Base-by-base conservation (phyloP, 2,797 vertebrate species). In the Dendrocincla fuliginosa region DNA sequence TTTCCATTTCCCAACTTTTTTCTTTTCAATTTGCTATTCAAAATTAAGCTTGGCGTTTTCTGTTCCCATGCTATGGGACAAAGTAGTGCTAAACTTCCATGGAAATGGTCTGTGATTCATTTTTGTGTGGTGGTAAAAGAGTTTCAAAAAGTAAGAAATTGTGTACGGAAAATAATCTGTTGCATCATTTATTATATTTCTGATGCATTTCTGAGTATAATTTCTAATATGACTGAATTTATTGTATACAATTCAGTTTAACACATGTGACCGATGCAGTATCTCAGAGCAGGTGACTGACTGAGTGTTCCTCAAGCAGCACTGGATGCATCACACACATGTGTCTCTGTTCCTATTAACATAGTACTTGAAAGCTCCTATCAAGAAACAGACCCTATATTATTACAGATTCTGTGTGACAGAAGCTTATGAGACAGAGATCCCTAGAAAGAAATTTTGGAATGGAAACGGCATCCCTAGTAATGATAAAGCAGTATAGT, bases 251-350 rank as follows among this genome's bases (percentile, higher is more conserved):
- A 6, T 77, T 74, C 17, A 56, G 4, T 83, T 30, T 74, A 78
- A 46, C 4, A 4, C 16, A 3, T 12, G 27, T 73, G 35, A 55
- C 39, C 50, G 35, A 28, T 53, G n/a, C 23, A 15, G 3, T 37
- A 10, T 61, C 13, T 70, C 44, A 41, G 52, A 41, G 13, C 5
- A 13, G 20, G 39, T 42, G 44, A 13, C 5, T 42, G 47, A 13
- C 5, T 25, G 42, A 44, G 3, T 30, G 16, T 64, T 81, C 41
- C 39, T 70, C 24, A 16, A 64, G n/a, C 60, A 85, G 49, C 64
- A 30, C 28, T 74, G 44, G 16, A 11, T n/a, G 9, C 8, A 33
- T 18, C 24, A 5, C 47, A 5, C 7, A 9, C 0, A 0, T 15
- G 12, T 53, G 14, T 56, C 22, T 76, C 28, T 82, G 16, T 35